Percentiles rank a stretch among this genome's conserved stretches.
Evolutionary conservation across 2,113 vertebrate genomes (phyloP).

Genomic region (Narcine bancroftii): DNA sequence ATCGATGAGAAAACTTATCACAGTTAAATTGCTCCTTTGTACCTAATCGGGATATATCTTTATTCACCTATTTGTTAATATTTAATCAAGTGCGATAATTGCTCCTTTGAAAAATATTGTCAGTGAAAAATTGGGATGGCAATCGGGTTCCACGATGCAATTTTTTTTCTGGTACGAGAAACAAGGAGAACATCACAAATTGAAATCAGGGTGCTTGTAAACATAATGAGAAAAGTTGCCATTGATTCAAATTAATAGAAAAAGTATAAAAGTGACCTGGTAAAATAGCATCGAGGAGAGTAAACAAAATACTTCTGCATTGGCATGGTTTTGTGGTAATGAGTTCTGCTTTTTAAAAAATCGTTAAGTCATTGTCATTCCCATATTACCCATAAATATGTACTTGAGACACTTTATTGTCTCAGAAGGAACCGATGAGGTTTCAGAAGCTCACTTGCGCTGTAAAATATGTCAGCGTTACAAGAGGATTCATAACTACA

Average conservation of each 20-base stretch:
- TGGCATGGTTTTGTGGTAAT: neutral
- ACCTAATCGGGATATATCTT: neutral
- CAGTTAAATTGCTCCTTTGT: neutral
- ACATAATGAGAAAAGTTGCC: neutral
- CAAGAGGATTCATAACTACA: constrained; percentile 20
- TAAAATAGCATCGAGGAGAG: neutral
- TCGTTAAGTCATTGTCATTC: neutral
- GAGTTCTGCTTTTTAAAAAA: constrained; percentile 3
- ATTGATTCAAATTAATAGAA: neutral
- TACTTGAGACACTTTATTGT: constrained; percentile 18
- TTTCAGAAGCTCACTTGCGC: constrained; percentile 18
- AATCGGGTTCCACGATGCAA: neutral
- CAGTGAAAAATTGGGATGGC: neutral
- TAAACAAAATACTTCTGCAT: neutral
- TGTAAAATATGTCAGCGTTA: constrained; percentile 34
- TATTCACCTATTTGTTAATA: neutral
- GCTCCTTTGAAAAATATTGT: neutral
- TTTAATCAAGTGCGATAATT: neutral
- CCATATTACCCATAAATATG: constrained; percentile 16
- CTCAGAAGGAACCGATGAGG: constrained; percentile 19
- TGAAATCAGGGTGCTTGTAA: neutral
- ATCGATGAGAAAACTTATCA: neutral
- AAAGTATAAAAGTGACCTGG: neutral
- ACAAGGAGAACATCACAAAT: neutral
- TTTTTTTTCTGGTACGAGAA: too few species aligned